phyloP scores from a whole-genome alignment of 1,140 invertebrate genomes.

The Drosophila obscura region DNA sequence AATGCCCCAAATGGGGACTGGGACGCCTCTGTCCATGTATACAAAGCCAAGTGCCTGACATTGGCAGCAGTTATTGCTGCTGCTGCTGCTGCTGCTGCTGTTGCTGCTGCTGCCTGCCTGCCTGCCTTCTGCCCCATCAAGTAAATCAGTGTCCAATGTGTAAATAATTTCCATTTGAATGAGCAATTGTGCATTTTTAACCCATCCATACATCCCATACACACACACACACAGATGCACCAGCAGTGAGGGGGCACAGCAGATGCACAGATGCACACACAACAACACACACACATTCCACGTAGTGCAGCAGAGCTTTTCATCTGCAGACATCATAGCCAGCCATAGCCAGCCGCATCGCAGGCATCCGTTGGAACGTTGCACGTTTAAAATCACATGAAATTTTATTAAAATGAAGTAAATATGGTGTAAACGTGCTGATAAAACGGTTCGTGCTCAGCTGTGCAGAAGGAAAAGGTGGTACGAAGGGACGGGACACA shows the following conservation, averaged over 20 bases:
- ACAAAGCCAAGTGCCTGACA: slow-evolving; percentile 61
- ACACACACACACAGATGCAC: slow-evolving; percentile 10
- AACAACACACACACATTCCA: slow-evolving; percentile 13
- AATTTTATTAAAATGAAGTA: slow-evolving; percentile 84
- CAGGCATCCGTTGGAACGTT: slow-evolving; percentile 3
- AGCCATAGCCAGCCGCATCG: neutral
- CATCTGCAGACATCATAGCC: slow-evolving; percentile 64
- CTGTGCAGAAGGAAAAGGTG: slow-evolving; percentile 70
- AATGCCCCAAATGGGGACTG: too few relatives aligned
- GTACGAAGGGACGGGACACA: slow-evolving; percentile 45
- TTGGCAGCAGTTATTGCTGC: slow-evolving; percentile 51
- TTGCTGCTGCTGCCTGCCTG: slow-evolving; percentile 9
- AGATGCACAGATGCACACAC: slow-evolving; percentile 3
- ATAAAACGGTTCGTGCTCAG: slow-evolving; percentile 82
- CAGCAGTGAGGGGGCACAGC: too few relatives aligned
- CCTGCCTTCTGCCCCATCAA: slow-evolving; percentile 53
- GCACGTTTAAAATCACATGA: slow-evolving; percentile 81
- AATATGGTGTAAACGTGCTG: slow-evolving; percentile 84
- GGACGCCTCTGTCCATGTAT: slow-evolving; percentile 19
- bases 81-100: slow-evolving; percentile 26
- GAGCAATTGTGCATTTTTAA: slow-evolving; percentile 82
- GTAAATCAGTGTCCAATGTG: slow-evolving; percentile 83
- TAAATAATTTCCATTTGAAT: slow-evolving; percentile 84
- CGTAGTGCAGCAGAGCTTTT: slow-evolving; percentile 58
- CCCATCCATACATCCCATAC: slow-evolving; percentile 26